Evolutionary conservation across 2,113 vertebrate genomes (phyloP), one percentile per base, ranked within the genome.

Genomic region (Hymenochirus boettgeri): DNA sequence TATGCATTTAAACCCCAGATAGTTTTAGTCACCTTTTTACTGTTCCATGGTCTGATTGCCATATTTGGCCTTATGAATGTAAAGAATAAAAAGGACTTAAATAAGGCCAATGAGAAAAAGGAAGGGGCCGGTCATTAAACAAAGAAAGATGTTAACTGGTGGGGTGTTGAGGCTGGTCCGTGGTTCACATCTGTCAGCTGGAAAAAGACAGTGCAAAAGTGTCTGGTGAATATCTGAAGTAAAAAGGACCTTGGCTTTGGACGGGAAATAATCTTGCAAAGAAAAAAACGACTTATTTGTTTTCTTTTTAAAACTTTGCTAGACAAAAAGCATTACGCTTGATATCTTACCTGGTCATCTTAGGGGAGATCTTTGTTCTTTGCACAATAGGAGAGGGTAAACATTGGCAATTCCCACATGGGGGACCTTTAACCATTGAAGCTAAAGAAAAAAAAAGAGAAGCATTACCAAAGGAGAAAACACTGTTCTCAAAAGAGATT

Each of bases 341-440:
- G 3, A 35, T n/a, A 51, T 8, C 76, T 78, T 75, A 97, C 96
- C 93, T 89, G 26, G 86, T 92, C 17, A 93, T 97, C 81, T 98
- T 99, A 53, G 96, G 94, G 0, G 93, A 93, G 39, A 97, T 99
- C 96, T 99, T 83, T 99, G 96, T 78, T 99, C 96, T 74, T 96
- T 99, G 79, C 99, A 96, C 78, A 99, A 94, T 0, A 93, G 90
- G 69, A 95, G 96, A 60, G 98, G 91, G 76, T 99, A 95, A 33
- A 99, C 94, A 61, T 92, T 98, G 31, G 86, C 90, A 67, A 99
- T 89, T 5, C 92, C 89, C 62, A 99, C 96, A 93, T 2, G 96
- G 98, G 61, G 96, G 98, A 69, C 99, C 94, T 74, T 99, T 99
- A 23, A 99, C 90, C 83, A n/a, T n/a, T 94, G 96, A 8, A 99